Conservation (phyloP, 2,888 invertebrate genomes). For the Calameuta idolon region DNA sequence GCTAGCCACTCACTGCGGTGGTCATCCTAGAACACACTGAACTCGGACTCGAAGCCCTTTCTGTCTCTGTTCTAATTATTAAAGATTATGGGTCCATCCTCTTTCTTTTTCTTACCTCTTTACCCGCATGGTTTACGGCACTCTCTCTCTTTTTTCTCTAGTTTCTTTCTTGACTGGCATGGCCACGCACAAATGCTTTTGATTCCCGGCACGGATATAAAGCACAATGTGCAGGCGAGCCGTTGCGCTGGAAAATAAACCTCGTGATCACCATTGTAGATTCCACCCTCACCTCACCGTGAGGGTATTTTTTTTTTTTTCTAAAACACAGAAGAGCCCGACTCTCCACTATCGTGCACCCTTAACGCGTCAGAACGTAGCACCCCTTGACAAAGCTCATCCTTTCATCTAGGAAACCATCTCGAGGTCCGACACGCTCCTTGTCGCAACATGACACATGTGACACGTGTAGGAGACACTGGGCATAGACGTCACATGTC, state of each 20-base stretch:
- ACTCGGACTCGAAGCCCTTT: background rate
- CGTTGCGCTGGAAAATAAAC: conserved; percentile 8
- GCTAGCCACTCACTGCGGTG: background rate
- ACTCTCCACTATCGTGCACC: background rate
- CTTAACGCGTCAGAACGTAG: background rate
- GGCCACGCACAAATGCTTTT: background rate
- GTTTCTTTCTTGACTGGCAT: background rate
- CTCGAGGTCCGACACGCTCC: background rate
- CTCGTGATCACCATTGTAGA: background rate
- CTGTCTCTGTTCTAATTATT: background rate
- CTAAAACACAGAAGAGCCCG: background rate
- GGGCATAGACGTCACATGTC: background rate
- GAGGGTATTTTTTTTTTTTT: background rate
- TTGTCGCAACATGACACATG: background rate
- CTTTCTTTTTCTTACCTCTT: background rate
- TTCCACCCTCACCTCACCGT: background rate
- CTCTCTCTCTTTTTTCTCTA: background rate
- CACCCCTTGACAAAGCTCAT: background rate
- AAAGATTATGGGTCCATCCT: background rate
- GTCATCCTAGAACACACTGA: background rate
- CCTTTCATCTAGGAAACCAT: background rate
- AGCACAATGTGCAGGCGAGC: conserved; percentile 5
- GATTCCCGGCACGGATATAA: background rate
- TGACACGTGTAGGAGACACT: background rate
- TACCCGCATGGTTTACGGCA: background rate